Base-by-base conservation (phyloP, 2,888 invertebrate species). In the Achlya flavicornis region DNA sequence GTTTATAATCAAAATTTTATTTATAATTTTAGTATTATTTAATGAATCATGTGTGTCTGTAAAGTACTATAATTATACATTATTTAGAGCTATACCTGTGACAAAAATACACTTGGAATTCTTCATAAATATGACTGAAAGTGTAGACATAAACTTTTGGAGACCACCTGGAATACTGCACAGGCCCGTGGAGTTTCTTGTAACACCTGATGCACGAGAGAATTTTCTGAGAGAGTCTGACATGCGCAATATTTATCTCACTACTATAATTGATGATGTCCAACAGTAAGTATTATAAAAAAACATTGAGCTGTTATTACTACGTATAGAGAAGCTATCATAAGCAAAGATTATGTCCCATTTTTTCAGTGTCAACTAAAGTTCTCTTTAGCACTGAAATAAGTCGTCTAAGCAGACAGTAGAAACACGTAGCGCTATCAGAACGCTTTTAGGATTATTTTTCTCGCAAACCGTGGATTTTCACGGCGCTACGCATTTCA, bases 101-200 rank as follows among this genome's bases (percentile, higher is more conserved):
- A 79, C 67, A 1, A 65, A 79, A 0, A 57, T 64, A 0, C 85
- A 92, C 62, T 70, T 92, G 64, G 59, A 71, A 0, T 93, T 84
- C 65, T 81, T 88, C n/a, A 66, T 64, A 2, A 83, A 84, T 61
- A 43, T 92, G 1, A 75, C 66, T 3, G 26, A 67, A 0, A 14
- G 61, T 0, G 82, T 78, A 62, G 76, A 84, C 41, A 81, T 86
- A 0, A 83, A 86, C 48, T 89, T 76, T 64, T 93, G 93, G 93
- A 85, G 82, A 35, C 62, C 65, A 0, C 88, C 91, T 0, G 85
- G 86, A 0, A 0, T 61, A 0, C 4, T 87, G 1, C 64, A 81
- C 14, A 85, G 70, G 62, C 84, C 89, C 0, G 80, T 88, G 0
- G 91, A 92, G 7, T 89, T 93, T 46, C 65, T 85, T 0, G 75